Base-by-base conservation (phyloP, 2,888 invertebrate species). In the Amphipoea oculea region DNA sequence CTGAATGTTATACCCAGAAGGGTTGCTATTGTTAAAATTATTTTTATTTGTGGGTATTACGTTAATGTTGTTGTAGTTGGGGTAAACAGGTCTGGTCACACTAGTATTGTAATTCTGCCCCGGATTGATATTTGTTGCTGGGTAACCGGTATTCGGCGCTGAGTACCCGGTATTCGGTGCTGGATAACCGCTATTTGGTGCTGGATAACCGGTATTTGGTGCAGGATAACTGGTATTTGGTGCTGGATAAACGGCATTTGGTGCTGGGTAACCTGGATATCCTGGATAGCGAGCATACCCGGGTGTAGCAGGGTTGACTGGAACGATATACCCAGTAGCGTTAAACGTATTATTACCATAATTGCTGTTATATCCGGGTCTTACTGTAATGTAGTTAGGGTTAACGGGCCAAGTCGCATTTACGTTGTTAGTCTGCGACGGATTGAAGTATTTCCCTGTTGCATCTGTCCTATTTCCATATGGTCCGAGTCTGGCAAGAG, bases 231-330 rank as follows among this genome's bases (percentile, higher is more conserved):
- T 20, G 20, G 36, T 36, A 0, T 57, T 78, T 1, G 11, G 17
- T 5, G 1, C 14, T 57, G 54, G n/a, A 0, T 57, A 57, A 1
- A 9, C 17, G 5, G n/a, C 17, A 20, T 76, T 76, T 6, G 60
- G 76, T 40, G 76, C 76, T 29, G 76, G 60, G 9, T 60, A 76
- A 14, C 36, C 76, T 6, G 79, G 81, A 23, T 74, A 81, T 40
- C 63, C 73, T 12, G 79, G 63, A 40, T 81, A 65, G 14, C 23
- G 74, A 17, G 14, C 14, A 29, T 20, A 20, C 29, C 65, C 3
- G 29, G 74, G 81, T 42, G 74, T 40, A 23, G 48, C 57, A 29
- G 79, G 29, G 29, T 29, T 29, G 29, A 29, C 29, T 29, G 29
- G 48, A 42, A 9, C 36, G 1, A 9, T 4, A n/a, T 45, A 77